Percentiles rank a stretch among this genome's conserved stretches.
Evolutionary conservation across 2,113 vertebrate species (phyloP).

Genomic region (Petaurus breviceps): DNA sequence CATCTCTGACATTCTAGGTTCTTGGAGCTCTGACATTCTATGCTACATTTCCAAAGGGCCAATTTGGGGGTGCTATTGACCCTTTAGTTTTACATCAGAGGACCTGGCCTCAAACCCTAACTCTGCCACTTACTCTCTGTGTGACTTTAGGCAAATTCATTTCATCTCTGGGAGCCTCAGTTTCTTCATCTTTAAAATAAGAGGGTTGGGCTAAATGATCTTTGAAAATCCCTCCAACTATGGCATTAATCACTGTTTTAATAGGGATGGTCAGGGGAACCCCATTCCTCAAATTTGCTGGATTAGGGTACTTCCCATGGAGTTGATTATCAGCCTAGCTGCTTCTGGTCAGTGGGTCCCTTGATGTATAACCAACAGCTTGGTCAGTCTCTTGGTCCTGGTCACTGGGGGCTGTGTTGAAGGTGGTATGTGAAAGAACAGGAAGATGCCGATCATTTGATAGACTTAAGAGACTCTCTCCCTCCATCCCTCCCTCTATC

Average conservation of each 20-base stretch:
- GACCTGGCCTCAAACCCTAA: neutral
- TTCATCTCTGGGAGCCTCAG: neutral
- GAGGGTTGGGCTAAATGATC: neutral
- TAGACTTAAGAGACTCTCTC: too few species aligned
- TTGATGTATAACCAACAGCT: neutral
- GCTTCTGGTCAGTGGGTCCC: neutral
- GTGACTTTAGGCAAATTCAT: neutral
- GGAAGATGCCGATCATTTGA: neutral
- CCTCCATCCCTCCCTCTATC: neutral
- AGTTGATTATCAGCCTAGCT: neutral
- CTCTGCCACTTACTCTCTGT: neutral
- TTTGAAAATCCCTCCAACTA: neutral
- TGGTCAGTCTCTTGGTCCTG: neutral
- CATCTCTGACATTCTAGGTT: neutral
- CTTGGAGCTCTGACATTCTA: neutral
- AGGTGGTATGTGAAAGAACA: neutral
- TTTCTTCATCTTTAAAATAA: neutral
- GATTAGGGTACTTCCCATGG: neutral
- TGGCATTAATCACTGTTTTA: neutral
- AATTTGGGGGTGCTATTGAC: neutral
- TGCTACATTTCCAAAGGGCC: neutral
- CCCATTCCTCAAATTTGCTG: neutral
- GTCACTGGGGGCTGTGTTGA: too few species aligned
- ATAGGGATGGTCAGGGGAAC: neutral
- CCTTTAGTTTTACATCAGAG: neutral